Base-by-base conservation (phyloP, 2,888 invertebrate species). In the Galerucella calmariensis region DNA sequence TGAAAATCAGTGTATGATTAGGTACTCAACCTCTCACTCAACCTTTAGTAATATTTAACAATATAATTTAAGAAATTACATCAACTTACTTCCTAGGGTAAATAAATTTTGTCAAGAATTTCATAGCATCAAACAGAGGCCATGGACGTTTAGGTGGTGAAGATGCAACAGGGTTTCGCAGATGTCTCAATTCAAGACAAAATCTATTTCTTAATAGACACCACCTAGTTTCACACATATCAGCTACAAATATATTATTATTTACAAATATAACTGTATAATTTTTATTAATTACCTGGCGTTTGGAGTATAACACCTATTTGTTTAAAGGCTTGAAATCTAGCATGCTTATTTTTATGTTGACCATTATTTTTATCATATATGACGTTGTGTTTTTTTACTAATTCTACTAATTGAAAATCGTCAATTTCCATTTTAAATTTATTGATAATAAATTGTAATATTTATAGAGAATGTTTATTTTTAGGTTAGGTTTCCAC, bases 361-460 rank as follows among this genome's bases (percentile, higher is more conserved):
- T 66, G 48, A 1, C 66, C 66, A 51, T 66, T 48, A 51, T 66
- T 66, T 66, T 66, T 66, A 35, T 66, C 66, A 24, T 66, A 66
- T 51, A 66, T 66, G 48, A 66, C 66, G 27, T 66, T 66, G 48
- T 51, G 16, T 51, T 27, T 66, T 51, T 51, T 66, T 5, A 66
- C 66, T 24, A 66, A 24, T 48, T 66, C 66, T 48, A 66, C 20
- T 20, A 66, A 48, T 27, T 66, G 14, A 66, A 51, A 67, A 35
- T 53, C 53, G 16, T 67, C 53, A 2, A 67, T 53, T 53, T 67
- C 67, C 67, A 56, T 67, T 53, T 56, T 56, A 10, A 67, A 41
- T 65, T 65, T 44, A 16, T 16, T 10, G 10, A 20, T 58, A 14
- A 58, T 9, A 9, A 20, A 14, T 58, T 58, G 2, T 14, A 27